These are phyloP conservation scores for Graptemys geographica DNA, from an alignment of 2,797 vertebrate species.

Conservation along the genomic window DNA sequence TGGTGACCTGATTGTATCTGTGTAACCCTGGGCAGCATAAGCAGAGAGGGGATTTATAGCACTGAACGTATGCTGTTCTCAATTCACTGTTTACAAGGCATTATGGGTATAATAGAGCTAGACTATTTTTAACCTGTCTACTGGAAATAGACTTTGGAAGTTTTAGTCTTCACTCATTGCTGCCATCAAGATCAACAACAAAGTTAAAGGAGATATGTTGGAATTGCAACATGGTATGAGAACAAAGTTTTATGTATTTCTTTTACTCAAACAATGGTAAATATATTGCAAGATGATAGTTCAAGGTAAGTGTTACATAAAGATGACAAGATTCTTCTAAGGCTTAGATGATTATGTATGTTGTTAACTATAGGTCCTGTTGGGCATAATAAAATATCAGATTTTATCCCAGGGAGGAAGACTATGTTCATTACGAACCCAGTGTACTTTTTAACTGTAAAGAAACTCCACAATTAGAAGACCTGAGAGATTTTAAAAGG, in stretches of 20 bases:
- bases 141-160: conserved; percentile 48
- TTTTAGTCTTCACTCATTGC: fast-evolving
- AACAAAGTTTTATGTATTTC: fast-evolving
- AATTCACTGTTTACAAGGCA: not conserved
- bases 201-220: not conserved
- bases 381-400: not conserved
- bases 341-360: not conserved
- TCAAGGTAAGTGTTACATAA: conserved; percentile 24
- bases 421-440: not conserved
- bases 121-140: conserved; percentile 64
- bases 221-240: not conserved
- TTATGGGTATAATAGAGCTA: conserved; percentile 8
- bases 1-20: not conserved
- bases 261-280: not conserved
- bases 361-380: not conserved
- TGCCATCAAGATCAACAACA: not conserved
- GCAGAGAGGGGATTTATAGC: not conserved
- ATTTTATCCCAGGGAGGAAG: not conserved
- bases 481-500: not conserved
- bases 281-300: not conserved
- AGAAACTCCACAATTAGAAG: not conserved
- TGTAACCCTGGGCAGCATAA: not conserved
- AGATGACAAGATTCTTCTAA: not conserved
- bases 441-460: not conserved
- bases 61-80: not conserved